phyloP scores from a whole-genome alignment of 1,140 invertebrate species.

The Bombus pascuorum region DNA sequence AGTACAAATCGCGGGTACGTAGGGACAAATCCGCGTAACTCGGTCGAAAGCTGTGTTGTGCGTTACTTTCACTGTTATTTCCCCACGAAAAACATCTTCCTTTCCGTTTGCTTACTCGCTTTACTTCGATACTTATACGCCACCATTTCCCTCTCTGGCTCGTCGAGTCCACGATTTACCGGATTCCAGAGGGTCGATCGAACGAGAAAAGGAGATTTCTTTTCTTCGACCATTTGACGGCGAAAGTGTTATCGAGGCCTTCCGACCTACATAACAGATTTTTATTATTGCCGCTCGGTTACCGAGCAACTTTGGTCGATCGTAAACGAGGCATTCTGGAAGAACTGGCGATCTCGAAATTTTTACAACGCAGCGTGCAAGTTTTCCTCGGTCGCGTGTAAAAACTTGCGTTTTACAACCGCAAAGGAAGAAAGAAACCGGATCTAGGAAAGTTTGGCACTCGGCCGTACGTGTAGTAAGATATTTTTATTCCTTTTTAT shows the following conservation, averaged over 20 bases:
- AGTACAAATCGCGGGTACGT: not conserved
- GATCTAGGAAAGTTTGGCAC: not conserved
- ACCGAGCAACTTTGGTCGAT: not conserved
- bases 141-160: not conserved
- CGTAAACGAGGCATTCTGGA: not conserved
- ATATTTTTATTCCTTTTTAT: not conserved
- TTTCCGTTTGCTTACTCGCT: not conserved
- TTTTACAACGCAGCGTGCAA: not conserved
- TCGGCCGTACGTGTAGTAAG: not conserved
- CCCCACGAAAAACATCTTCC: too few species aligned
- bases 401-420: constrained; percentile 13
- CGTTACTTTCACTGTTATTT: not conserved
- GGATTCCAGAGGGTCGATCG: not conserved
- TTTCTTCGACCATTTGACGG: not conserved
- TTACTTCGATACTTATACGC: not conserved
- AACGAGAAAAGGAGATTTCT: not conserved
- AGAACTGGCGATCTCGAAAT: not conserved
- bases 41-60: not conserved
- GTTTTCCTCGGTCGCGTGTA: not conserved
- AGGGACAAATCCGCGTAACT: not conserved
- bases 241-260: not conserved
- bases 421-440: not conserved
- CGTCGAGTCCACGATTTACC: too few species aligned
- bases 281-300: not conserved
- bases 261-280: too few species aligned